Evolutionary conservation across 2,113 vertebrate genomes (phyloP).

Genomic region (Cyanocitta stelleri): DNA sequence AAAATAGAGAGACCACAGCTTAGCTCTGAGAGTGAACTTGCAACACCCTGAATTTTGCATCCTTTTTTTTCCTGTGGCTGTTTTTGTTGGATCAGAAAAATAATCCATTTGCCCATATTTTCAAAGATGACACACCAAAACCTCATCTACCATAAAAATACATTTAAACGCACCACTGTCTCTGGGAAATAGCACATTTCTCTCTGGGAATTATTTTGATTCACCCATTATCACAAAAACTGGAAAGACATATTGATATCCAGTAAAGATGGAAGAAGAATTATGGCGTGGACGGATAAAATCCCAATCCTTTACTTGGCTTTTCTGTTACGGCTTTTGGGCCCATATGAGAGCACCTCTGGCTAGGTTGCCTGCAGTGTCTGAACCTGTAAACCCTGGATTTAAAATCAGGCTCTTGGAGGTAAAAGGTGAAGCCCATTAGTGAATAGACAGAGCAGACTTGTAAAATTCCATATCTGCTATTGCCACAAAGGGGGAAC

Average conservation of each 20-base stretch:
- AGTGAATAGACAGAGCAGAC: constrained; percentile 15
- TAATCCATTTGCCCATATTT: background rate
- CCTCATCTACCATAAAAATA: background rate
- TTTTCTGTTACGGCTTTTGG: background rate
- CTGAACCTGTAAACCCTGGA: constrained; percentile 9
- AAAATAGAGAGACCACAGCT: constrained; percentile 47
- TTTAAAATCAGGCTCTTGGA: constrained; percentile 28
- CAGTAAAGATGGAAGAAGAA: constrained; percentile 12
- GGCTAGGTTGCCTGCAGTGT: background rate
- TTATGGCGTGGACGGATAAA: background rate
- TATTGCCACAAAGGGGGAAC: background rate
- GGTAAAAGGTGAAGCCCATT: constrained; percentile 44
- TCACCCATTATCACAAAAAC: background rate
- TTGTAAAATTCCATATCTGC: constrained; percentile 10
- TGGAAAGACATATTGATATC: background rate
- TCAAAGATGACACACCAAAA: constrained; percentile 41
- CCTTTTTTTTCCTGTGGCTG: constrained; percentile 33
- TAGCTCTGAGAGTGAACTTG: constrained; percentile 59
- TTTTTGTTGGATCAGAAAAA: constrained; percentile 46
- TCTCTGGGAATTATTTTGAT: background rate
- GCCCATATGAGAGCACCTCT: background rate
- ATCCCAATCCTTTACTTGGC: background rate
- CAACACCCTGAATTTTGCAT: constrained; percentile 57
- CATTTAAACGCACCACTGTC: background rate
- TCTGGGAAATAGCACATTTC: background rate